Evolutionary conservation across 2,113 vertebrate species (phyloP).

Genomic region (Zosterops pallidus): DNA sequence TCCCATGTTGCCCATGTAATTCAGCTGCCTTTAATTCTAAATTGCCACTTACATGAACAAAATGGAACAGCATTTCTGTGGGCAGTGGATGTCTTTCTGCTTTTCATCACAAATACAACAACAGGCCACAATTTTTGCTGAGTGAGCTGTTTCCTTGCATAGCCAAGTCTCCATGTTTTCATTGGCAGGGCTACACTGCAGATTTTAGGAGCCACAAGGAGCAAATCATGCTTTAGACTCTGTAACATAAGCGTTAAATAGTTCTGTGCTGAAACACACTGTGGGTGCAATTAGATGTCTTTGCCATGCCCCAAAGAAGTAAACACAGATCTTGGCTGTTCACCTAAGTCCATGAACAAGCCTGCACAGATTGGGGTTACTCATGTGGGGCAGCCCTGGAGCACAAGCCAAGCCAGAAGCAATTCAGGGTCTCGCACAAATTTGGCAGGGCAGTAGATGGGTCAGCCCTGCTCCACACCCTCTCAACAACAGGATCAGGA

Average conservation of each 20-base stretch:
- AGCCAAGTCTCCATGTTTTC: slow-evolving; percentile 40
- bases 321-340: neutral
- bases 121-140: slow-evolving; percentile 37
- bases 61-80: slow-evolving; percentile 50
- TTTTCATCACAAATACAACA: slow-evolving; percentile 37
- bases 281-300: slow-evolving; percentile 12
- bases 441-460: neutral
- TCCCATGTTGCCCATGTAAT: slow-evolving; percentile 16
- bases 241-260: slow-evolving; percentile 36
- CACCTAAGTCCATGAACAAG: neutral
- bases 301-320: neutral
- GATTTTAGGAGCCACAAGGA: slow-evolving; percentile 46
- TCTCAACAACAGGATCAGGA: neutral
- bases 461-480: neutral
- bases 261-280: slow-evolving; percentile 19
- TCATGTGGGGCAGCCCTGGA: neutral
- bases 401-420: neutral
- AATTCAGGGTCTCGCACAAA: neutral
- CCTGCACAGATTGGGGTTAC: neutral
- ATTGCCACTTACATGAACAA: slow-evolving; percentile 38
- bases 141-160: slow-evolving; percentile 33
- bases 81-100: slow-evolving; percentile 24
- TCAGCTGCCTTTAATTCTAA: slow-evolving; percentile 44
- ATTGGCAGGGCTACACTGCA: slow-evolving; percentile 33
- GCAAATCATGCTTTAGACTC: slow-evolving; percentile 11